These are phyloP conservation scores for Actinostola sp. DNA, from an alignment of 92 coral and sea anemone genomes.

Conservation along the genomic window DNA sequence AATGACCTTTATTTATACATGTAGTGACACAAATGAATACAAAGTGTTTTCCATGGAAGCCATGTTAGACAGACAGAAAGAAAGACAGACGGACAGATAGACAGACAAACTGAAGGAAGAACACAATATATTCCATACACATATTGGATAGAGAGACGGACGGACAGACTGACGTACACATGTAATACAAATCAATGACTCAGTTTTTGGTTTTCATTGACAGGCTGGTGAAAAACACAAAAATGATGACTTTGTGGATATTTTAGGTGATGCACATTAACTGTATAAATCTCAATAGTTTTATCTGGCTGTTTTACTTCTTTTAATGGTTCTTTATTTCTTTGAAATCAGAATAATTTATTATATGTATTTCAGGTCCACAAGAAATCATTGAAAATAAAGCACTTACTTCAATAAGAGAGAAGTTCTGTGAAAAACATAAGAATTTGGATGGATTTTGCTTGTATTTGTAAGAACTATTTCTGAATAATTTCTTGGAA, in stretches of 20 bases:
- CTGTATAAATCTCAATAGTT: background rate
- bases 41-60: too few relatives aligned
- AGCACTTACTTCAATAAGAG: constrained; percentile 70
- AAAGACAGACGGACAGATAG: too few relatives aligned
- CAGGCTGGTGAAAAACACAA: constrained; percentile 96
- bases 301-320: too few relatives aligned
- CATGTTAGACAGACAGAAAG: too few relatives aligned
- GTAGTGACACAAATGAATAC: too few relatives aligned
- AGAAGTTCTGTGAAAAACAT: constrained; percentile 66
- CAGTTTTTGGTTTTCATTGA: background rate
- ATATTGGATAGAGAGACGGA: too few relatives aligned
- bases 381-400: constrained; percentile 82
- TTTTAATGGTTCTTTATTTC: too few relatives aligned
- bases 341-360: background rate
- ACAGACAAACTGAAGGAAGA: too few relatives aligned
- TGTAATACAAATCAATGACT: background rate
- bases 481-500: background rate
- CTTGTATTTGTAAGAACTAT: constrained; percentile 86
- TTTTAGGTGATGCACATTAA: constrained; percentile 55
- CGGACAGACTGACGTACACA: too few relatives aligned
- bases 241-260: constrained; percentile 81
- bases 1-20: too few relatives aligned
- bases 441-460: constrained; percentile 89
- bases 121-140: too few relatives aligned
- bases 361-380: constrained; percentile 57